phyloP scores from a whole-genome alignment of 1,140 invertebrate genomes.

The Mizuhopecten yessoensis region DNA sequence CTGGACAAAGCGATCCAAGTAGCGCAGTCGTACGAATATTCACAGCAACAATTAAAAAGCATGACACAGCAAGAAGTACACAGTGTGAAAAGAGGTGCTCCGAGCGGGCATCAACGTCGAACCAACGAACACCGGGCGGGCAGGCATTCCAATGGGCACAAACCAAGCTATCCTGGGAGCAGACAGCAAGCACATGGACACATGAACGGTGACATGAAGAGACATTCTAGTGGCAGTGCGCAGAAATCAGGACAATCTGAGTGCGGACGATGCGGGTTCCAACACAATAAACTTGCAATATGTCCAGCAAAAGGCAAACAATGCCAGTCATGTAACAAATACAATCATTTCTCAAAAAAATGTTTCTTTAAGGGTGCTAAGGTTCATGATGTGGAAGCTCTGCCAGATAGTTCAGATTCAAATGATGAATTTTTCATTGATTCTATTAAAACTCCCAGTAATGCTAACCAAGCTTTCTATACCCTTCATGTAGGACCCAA shows the following conservation, averaged over 20 bases:
- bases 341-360: slow-evolving; percentile 51
- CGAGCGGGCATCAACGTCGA: neutral
- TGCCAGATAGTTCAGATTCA: slow-evolving; percentile 39
- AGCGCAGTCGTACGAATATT: slow-evolving; percentile 56
- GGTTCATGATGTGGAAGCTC: neutral
- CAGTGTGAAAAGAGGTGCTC: neutral
- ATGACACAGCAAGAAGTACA: slow-evolving; percentile 50
- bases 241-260: neutral
- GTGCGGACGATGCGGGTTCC: slow-evolving; percentile 24
- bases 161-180: neutral
- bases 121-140: neutral
- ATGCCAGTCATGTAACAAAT: slow-evolving; percentile 52
- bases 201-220: neutral
- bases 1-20: slow-evolving; percentile 63
- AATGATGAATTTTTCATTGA: slow-evolving; percentile 55
- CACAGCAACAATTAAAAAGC: slow-evolving; percentile 53
- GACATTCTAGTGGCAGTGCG: neutral
- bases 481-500: neutral
- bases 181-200: neutral
- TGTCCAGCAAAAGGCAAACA: slow-evolving; percentile 55
- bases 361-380: slow-evolving; percentile 11
- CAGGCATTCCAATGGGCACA: neutral
- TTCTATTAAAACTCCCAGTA: slow-evolving; percentile 41
- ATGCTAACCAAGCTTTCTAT: slow-evolving; percentile 50
- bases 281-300: neutral